Evolutionary conservation across 2,797 vertebrate genomes (phyloP).

Genomic region (Callimico goeldii): DNA sequence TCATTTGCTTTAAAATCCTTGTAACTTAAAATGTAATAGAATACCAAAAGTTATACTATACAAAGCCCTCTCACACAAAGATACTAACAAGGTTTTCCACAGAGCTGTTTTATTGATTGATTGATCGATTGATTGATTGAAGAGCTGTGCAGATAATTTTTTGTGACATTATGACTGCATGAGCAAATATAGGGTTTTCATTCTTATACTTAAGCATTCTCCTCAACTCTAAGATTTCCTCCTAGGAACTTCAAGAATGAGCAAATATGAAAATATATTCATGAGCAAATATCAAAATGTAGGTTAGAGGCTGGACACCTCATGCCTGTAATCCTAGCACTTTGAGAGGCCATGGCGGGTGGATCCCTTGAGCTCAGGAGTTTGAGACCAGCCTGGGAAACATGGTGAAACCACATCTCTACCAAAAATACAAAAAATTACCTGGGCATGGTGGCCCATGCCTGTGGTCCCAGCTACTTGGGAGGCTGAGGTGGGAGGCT

Average conservation of each 20-base stretch:
- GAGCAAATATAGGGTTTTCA: not conserved
- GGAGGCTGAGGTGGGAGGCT: not conserved
- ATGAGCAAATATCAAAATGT: too few species aligned
- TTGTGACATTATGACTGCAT: not conserved
- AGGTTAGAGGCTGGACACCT: too few species aligned
- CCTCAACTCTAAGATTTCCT: not conserved
- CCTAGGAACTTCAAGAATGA: not conserved
- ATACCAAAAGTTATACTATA: not conserved
- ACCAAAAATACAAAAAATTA: too few species aligned
- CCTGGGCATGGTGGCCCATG: too few species aligned
- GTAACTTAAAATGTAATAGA: not conserved
- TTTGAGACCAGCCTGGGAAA: too few species aligned
- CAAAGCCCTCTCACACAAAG: not conserved
- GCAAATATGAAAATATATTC: not conserved
- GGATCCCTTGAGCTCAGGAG: too few species aligned
- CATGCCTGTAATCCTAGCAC: too few species aligned
- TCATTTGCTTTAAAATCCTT: constrained; percentile 5
- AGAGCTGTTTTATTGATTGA: not conserved
- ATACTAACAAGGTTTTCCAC: not conserved
- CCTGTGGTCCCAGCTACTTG: not conserved
- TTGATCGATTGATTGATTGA: not conserved
- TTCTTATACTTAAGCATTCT: not conserved
- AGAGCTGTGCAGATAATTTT: not conserved
- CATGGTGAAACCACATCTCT: too few species aligned
- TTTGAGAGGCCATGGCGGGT: too few species aligned